Evolutionary conservation across 1,140 invertebrate genomes (phyloP).

Genomic region (Drosophila sproati): DNA sequence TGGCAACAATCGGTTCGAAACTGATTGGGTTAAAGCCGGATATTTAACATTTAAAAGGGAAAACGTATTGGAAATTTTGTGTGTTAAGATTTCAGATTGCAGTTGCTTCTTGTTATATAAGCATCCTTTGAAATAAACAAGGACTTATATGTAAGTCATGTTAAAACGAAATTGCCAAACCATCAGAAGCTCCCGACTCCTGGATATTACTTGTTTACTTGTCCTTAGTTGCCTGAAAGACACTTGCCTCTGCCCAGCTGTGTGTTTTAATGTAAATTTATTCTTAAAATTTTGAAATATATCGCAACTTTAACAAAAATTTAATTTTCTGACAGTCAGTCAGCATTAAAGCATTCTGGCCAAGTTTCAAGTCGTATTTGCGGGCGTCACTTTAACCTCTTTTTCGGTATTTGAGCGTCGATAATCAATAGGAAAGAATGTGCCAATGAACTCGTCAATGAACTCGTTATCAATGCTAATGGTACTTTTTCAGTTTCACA

Average conservation of each 20-base stretch:
- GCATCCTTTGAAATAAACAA: too few species aligned
- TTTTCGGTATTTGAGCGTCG: slow-evolving; percentile 12
- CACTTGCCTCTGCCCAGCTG: too few species aligned
- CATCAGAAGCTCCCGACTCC: too few species aligned
- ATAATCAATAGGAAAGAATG: slow-evolving; percentile 65
- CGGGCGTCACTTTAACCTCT: slow-evolving; percentile 45
- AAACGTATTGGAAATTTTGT: too few species aligned
- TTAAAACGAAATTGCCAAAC: too few species aligned
- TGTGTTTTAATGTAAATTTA: too few species aligned
- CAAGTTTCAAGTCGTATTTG: slow-evolving; percentile 12
- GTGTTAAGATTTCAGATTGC: too few species aligned
- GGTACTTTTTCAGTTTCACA: slow-evolving; percentile 47
- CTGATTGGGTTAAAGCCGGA: not conserved
- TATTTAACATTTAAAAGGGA: not conserved
- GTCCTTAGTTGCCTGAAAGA: too few species aligned
- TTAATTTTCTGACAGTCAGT: not conserved
- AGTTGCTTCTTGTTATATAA: too few species aligned
- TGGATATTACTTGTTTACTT: too few species aligned
- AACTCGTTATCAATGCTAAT: slow-evolving; percentile 74
- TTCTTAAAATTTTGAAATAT: not conserved
- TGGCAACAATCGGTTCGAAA: not conserved
- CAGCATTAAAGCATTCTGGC: slow-evolving; percentile 3
- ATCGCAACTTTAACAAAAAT: not conserved
- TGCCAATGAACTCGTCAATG: slow-evolving; percentile 79
- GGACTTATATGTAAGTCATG: too few species aligned